Evolutionary conservation across 2,797 vertebrate species (phyloP), one percentile per base, ranked within the genome.

Genomic region (Steatocranus sp.): DNA sequence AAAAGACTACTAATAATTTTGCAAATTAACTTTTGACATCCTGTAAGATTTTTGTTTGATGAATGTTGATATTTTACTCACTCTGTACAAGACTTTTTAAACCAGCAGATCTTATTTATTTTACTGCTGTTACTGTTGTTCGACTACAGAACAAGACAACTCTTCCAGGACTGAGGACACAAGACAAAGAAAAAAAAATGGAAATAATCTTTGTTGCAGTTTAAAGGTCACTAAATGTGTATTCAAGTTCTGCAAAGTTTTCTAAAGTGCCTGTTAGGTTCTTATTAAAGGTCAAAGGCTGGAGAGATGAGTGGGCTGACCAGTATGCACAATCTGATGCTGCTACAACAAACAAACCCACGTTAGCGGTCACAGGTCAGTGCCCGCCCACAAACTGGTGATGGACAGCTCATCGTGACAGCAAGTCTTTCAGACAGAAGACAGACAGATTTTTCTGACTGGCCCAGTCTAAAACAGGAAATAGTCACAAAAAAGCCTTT

Each of bases 111-210:
- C 10, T n/a, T 34, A 61, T 61, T 61, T 61, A 34, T 34, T 61
- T 61, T n/a, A 61, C 56, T 58, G 6, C 56, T 34, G 56, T 61
- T 61, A 0, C 36, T 41, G 20, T 41, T 23, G 63, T 14, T 23
- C 3, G 8, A 68, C 20, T 68, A 70, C 27, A 70, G 23, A 27
- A 46, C 8, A 2, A 11, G 5, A 0, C 1, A 12, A 43, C 20
- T 68, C 41, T 46, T 46, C 0, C 38, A 68, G 14, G 12, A 27
- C 0, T 46, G 66, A 46, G 66, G 6, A 46, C 38, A 18, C 0
- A 68, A 68, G 20, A 43, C 63, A 1, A 14, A 66, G 1, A 27
- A 27, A 68, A 23, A 43, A 10, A 5, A 6, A 61, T 2, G 11
- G 61, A 43, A 43, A 68, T 23, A 3, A 2, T 68, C 20, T 41